phyloP scores from a whole-genome alignment of 1,140 invertebrate species.

The Aplysia californica region DNA sequence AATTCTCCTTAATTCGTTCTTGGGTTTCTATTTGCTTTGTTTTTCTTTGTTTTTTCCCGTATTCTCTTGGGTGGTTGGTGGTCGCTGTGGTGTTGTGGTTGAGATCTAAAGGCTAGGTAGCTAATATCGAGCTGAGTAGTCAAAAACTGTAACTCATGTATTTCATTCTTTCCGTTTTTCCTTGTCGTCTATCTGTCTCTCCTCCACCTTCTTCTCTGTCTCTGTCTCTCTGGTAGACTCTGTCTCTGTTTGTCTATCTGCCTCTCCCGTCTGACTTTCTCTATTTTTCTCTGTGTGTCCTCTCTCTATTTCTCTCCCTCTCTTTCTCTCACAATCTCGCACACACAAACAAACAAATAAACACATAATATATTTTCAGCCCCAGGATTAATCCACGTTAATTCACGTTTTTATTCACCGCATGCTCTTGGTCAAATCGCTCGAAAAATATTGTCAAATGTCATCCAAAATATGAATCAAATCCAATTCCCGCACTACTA shows the following conservation, averaged over 20 bases:
- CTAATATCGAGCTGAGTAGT: neutral
- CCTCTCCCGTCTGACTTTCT: neutral
- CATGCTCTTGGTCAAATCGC: no score
- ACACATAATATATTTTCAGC: no score
- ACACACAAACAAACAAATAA: neutral
- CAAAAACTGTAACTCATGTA: neutral
- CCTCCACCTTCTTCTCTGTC: conserved; percentile 18
- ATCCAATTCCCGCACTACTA: no score
- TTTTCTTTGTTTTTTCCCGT: no score
- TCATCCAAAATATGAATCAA: no score
- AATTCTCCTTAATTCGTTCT: no score
- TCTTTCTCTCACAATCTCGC: neutral
- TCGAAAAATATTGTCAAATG: no score
- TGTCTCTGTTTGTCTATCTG: conserved; percentile 22
- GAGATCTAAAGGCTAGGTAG: no score
- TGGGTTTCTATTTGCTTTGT: neutral
- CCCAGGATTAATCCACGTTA: no score
- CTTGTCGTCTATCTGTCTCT: conserved; percentile 9
- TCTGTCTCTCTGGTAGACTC: conserved; percentile 21
- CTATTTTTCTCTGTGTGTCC: neutral
- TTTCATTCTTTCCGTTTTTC: neutral
- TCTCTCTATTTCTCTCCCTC: neutral
- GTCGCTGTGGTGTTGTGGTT: no score
- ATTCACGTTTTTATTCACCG: no score
- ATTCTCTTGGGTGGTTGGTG: no score